Conservation (phyloP, 2,113 vertebrate genomes). For the Poecile atricapillus region DNA sequence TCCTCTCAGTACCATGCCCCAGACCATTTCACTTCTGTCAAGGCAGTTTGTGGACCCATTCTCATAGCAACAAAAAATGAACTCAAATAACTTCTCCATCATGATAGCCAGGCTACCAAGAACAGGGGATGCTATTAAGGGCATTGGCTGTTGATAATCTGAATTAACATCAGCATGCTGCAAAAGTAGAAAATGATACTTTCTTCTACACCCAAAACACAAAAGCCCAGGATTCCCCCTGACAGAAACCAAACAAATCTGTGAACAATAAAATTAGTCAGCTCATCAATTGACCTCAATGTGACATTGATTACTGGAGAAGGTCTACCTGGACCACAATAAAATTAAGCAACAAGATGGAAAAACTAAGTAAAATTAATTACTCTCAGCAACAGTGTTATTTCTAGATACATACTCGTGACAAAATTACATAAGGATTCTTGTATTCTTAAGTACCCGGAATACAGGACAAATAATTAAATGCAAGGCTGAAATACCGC, state of each 20-base stretch:
- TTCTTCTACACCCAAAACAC: background rate
- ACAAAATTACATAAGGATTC: background rate
- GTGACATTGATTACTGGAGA: background rate
- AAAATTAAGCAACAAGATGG: background rate
- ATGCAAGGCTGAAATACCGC: rapidly evolving
- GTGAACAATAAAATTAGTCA: background rate
- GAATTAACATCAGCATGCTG: background rate
- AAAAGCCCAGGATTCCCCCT: background rate
- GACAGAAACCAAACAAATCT: background rate
- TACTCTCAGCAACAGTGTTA: background rate
- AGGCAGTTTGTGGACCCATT: background rate
- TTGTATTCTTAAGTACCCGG: rapidly evolving
- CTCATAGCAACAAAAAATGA: background rate
- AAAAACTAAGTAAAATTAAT: background rate
- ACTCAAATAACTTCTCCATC: background rate
- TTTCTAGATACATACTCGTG: background rate
- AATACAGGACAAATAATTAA: background rate
- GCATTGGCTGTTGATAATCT: background rate
- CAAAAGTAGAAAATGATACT: background rate
- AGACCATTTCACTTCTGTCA: background rate
- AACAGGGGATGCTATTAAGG: background rate
- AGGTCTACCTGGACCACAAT: background rate
- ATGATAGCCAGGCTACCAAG: background rate
- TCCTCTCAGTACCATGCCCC: background rate
- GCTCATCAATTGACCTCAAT: background rate